Percentiles rank a stretch among this genome's conserved stretches.
Conservation (phyloP, 2,113 vertebrate species). For the Salminus brasiliensis region DNA sequence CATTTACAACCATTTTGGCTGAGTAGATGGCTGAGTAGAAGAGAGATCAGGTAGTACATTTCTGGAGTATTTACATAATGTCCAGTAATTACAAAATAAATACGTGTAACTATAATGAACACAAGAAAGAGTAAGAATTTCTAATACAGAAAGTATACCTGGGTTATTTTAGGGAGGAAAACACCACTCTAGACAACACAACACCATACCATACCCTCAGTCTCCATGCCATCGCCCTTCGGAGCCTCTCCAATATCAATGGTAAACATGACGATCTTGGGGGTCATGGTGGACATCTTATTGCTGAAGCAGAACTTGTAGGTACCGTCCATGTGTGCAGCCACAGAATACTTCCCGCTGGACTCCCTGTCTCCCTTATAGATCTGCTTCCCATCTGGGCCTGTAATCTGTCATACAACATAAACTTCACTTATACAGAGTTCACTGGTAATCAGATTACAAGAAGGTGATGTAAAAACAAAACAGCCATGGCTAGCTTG, state of each 20-base stretch:
- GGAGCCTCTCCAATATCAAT: constrained; percentile 97
- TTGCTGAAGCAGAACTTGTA: constrained; percentile 99
- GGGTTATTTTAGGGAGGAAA: not conserved
- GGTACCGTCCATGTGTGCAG: constrained; percentile 96
- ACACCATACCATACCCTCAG: constrained; percentile 87
- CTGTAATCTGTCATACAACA: constrained; percentile 83
- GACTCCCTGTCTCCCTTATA: constrained; percentile 97
- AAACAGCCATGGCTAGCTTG: too few relatives aligned
- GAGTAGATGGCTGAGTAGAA: too few relatives aligned
- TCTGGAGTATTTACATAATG: too few relatives aligned
- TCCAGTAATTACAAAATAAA: too few relatives aligned
- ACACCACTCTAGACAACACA: not conserved
- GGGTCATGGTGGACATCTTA: constrained; percentile 99
- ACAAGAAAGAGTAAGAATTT: too few relatives aligned
- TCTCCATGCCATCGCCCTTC: constrained; percentile 96
- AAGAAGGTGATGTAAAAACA: not conserved
- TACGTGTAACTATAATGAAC: too few relatives aligned
- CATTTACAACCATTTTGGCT: too few relatives aligned
- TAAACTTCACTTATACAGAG: not conserved
- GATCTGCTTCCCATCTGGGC: constrained; percentile 96
- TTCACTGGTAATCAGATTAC: not conserved
- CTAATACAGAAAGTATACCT: not conserved
- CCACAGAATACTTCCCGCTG: constrained; percentile 97
- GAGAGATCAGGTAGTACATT: too few relatives aligned
- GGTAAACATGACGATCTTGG: constrained; percentile 99